A percentile compares a stretch with the other conserved stretches of the same genome.
Evolutionary conservation across 2,888 invertebrate species (phyloP).

Genomic region (Latrodectus elegans): DNA sequence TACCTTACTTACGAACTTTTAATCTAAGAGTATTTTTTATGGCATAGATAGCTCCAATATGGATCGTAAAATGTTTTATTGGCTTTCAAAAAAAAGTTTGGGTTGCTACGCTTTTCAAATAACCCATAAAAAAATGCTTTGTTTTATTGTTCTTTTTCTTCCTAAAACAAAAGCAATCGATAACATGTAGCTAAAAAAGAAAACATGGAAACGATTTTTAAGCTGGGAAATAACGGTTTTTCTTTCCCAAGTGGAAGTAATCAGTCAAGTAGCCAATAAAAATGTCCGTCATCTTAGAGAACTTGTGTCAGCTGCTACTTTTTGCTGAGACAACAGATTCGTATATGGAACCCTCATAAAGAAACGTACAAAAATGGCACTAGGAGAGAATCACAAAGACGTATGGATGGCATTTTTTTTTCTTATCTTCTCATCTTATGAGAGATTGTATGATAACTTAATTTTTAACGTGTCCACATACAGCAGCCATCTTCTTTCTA

Average conservation of each 20-base stretch:
- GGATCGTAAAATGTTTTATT: slow-evolving; percentile 5
- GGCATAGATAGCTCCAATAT: neutral
- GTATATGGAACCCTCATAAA: slow-evolving; percentile 33
- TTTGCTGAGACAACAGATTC: slow-evolving; percentile 68
- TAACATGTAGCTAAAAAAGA: slow-evolving; percentile 8
- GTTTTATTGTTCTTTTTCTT: neutral
- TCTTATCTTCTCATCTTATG: slow-evolving; percentile 30
- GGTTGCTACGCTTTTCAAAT: neutral
- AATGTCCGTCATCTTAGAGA: slow-evolving; percentile 59
- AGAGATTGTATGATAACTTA: slow-evolving; percentile 45
- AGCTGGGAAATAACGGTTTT: slow-evolving; percentile 58
- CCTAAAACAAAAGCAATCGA: slow-evolving; percentile 29
- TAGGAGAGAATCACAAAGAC: slow-evolving; percentile 53
- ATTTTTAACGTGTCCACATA: slow-evolving; percentile 47
- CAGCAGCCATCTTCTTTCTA: neutral
- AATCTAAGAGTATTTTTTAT: neutral
- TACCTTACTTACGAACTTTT: too few relatives aligned
- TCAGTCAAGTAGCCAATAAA: slow-evolving; percentile 68
- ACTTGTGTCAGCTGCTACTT: slow-evolving; percentile 63
- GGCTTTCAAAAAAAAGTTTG: neutral
- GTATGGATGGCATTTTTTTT: slow-evolving; percentile 21
- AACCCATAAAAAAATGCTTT: neutral
- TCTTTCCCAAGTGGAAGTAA: slow-evolving; percentile 60
- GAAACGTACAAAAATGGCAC: slow-evolving; percentile 22
- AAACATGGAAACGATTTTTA: slow-evolving; percentile 58